Evolutionary conservation across 2,888 invertebrate species (phyloP).

Genomic region (Acanthosepion lycidas): DNA sequence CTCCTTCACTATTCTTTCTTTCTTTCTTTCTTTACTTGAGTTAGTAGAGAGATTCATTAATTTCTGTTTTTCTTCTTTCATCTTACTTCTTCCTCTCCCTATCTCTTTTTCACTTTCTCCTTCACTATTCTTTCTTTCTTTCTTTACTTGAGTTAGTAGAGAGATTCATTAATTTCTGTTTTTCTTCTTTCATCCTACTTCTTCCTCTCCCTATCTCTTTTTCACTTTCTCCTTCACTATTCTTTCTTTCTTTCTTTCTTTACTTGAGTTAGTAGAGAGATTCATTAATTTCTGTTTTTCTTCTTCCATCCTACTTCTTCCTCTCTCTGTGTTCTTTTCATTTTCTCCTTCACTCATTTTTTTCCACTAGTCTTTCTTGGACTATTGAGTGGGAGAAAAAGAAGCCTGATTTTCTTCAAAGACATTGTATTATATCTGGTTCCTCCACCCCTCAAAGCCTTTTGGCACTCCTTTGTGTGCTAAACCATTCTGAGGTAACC

Average conservation of each 20-base stretch:
- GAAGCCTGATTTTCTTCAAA: background rate
- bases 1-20: no score
- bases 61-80: background rate
- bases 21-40: background rate
- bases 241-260: no score
- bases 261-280: background rate
- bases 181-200: background rate
- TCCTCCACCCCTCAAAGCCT: conserved; percentile 33
- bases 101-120: background rate
- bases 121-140: background rate
- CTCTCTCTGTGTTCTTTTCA: no score
- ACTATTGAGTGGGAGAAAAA: background rate
- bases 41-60: background rate
- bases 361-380: background rate
- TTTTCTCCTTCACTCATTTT: no score
- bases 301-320: no score
- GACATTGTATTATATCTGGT: background rate
- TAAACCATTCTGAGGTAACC: conserved; percentile 1
- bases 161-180: background rate
- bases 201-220: no score
- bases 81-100: no score
- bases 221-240: no score
- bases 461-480: background rate
- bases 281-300: background rate
- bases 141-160: no score